Evolutionary conservation across 2,797 vertebrate species (phyloP).

Genomic region (Threskiornis aethiopicus): DNA sequence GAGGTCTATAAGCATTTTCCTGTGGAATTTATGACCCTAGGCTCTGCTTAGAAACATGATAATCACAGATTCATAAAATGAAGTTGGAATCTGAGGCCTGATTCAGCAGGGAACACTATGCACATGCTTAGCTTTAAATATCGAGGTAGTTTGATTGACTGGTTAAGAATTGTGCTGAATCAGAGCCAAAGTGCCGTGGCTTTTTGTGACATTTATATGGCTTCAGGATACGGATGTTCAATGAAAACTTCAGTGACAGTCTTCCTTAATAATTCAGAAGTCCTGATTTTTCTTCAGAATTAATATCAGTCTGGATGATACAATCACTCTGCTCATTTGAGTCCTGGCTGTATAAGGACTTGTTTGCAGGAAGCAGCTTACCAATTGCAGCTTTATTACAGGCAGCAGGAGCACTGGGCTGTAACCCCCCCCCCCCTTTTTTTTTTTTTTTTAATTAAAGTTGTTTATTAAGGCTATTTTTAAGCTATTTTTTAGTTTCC

Average conservation of each 20-base stretch:
- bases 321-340: neutral
- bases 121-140: neutral
- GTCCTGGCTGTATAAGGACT: neutral
- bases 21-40: neutral
- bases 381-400: constrained; percentile 1
- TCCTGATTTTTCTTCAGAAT: neutral
- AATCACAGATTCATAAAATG: neutral
- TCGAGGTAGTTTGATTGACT: neutral
- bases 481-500: neutral
- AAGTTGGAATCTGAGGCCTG: neutral
- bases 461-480: neutral
- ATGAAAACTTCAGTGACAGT: constrained; percentile 9
- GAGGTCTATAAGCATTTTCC: neutral
- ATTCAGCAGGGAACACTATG: neutral
- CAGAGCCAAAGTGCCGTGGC: neutral
- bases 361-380: constrained; percentile 12
- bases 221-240: neutral
- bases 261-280: constrained; percentile 53
- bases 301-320: constrained; percentile 15
- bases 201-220: constrained; percentile 33
- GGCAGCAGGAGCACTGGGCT: neutral
- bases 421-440: neutral
- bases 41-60: neutral
- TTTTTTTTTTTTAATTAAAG: neutral
- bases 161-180: constrained; percentile 17